phyloP scores from a whole-genome alignment of 2,888 invertebrate species.

The Sminthurinus aureus region DNA sequence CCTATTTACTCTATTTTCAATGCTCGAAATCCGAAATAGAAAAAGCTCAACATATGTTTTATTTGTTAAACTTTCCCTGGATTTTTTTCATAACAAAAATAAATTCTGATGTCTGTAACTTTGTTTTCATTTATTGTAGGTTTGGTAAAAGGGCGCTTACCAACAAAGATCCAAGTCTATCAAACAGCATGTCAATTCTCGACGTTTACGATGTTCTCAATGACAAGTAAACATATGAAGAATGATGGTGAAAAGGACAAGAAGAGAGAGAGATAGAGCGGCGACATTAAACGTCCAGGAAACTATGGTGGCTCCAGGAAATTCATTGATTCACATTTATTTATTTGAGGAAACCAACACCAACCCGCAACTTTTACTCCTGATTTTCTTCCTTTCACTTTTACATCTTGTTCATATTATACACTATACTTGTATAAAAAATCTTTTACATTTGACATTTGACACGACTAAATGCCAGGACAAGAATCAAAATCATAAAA shows the following conservation, averaged over 20 bases:
- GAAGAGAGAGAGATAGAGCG: conserved; percentile 1
- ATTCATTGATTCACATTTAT: conserved; percentile 4
- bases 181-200: conserved; percentile 33
- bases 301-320: conserved; percentile 29
- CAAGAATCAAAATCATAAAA: too few species aligned
- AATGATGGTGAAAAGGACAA: background rate
- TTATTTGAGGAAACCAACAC: background rate
- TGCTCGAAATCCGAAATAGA: background rate
- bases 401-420: too few species aligned
- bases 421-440: too few species aligned
- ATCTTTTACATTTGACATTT: too few species aligned
- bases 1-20: background rate
- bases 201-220: conserved; percentile 41
- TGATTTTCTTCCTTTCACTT: background rate
- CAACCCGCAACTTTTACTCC: conserved; percentile 2
- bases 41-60: background rate
- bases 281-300: conserved; percentile 28
- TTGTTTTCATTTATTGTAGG: conserved; percentile 10
- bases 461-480: too few species aligned
- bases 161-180: conserved; percentile 39
- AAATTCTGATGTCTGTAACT: background rate
- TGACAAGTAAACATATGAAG: conserved; percentile 35
- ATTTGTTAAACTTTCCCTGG: background rate
- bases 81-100: background rate
- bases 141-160: conserved; percentile 45